Percentiles rank a stretch among this genome's conserved stretches.
phyloP scores from a whole-genome alignment of 2,113 vertebrate genomes.

The Hippocampus abdominalis region DNA sequence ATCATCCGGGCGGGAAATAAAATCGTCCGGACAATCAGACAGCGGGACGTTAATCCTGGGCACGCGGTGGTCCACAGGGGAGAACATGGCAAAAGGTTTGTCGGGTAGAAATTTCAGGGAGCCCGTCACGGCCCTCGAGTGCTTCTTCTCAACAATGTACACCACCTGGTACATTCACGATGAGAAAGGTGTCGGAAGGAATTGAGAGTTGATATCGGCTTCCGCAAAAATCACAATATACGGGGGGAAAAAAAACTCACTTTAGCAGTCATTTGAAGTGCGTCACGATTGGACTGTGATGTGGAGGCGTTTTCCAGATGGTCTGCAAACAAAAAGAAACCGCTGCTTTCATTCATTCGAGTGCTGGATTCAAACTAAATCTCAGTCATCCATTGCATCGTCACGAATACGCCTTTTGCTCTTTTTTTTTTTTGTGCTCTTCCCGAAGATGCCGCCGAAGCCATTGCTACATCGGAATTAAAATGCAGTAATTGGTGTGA shows the following conservation, averaged over 20 bases:
- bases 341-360: background rate
- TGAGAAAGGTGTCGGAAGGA: background rate
- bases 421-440: too few relatives aligned
- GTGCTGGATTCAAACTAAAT: background rate
- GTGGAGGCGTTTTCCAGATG: slow-evolving; percentile 19
- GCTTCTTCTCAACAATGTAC: slow-evolving; percentile 90
- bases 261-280: slow-evolving; percentile 88
- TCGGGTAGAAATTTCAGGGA: slow-evolving; percentile 87
- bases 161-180: slow-evolving; percentile 78
- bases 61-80: slow-evolving; percentile 91
- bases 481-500: too few relatives aligned
- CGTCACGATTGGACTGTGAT: slow-evolving; percentile 64
- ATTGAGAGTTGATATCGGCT: background rate
- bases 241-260: slow-evolving; percentile 69
- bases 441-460: too few relatives aligned
- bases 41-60: slow-evolving; percentile 86
- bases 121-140: slow-evolving; percentile 88
- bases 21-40: slow-evolving; percentile 83
- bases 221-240: background rate
- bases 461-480: too few relatives aligned
- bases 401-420: too few relatives aligned
- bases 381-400: background rate
- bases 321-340: slow-evolving; percentile 13
- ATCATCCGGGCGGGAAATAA: slow-evolving; percentile 76
- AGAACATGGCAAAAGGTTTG: slow-evolving; percentile 89